Evolutionary conservation across 2,797 vertebrate genomes (phyloP).

Genomic region (Myotis pilosus): DNA sequence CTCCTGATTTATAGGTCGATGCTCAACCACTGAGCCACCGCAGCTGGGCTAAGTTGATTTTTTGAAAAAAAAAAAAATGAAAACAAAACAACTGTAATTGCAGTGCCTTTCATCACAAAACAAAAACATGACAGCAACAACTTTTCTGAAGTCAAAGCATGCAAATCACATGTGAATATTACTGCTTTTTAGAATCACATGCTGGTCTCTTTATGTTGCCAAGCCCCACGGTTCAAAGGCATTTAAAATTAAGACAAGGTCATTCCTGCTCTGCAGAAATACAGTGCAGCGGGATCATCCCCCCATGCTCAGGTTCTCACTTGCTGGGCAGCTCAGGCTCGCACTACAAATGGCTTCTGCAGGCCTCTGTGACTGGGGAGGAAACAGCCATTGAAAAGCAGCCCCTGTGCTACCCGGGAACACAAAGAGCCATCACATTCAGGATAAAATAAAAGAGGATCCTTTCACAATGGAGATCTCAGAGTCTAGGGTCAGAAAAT

Average conservation of each 20-base stretch:
- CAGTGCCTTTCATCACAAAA: constrained; percentile 71
- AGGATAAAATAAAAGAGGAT: constrained; percentile 43
- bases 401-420: not conserved
- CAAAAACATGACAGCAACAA: constrained; percentile 70
- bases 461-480: not conserved
- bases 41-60: not conserved
- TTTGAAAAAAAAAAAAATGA: not conserved
- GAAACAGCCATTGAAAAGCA: constrained; percentile 67
- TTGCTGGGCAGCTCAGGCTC: constrained; percentile 59
- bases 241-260: constrained; percentile 57
- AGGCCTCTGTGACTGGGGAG: constrained; percentile 58
- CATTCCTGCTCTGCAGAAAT: constrained; percentile 59
- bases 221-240: constrained; percentile 60
- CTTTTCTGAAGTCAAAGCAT: constrained; percentile 69
- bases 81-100: constrained; percentile 50
- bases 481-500: constrained; percentile 16
- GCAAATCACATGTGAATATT: constrained; percentile 61
- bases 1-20: no score
- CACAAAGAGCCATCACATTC: constrained; percentile 49
- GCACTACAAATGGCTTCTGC: constrained; percentile 62
- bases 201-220: constrained; percentile 56
- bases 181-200: constrained; percentile 63
- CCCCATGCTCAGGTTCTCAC: not conserved
- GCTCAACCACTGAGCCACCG: no score
- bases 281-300: constrained; percentile 64